Base-by-base conservation (phyloP, 2,797 vertebrate species). In the Smutsia gigantea region DNA sequence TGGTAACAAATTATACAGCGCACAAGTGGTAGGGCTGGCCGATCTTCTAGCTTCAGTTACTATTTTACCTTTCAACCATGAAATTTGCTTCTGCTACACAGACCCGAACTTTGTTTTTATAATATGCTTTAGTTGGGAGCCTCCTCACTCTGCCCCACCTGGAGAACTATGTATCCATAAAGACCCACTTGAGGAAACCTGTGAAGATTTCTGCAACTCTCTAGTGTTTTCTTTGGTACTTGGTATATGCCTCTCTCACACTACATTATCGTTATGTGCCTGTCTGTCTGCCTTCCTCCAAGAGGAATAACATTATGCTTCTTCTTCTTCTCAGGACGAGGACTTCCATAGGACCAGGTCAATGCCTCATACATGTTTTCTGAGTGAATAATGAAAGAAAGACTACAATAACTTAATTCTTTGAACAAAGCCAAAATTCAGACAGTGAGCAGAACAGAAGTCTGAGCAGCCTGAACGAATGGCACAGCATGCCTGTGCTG, bases 361-460 rank as follows among this genome's bases (percentile, higher is more conserved):
- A 59, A 55, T 71, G 29, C 12, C 49, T 18, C 27, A 55, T 19
- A 78, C 81, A 78, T 83, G 8, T 59, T 90, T 74, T 64, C 31
- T 69, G n/a, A 83, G 12, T 59, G 29, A 64, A 69, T 74, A 42
- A 86, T 61, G 23, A 83, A 97, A 94, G 29, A 79, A 29, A 82
- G 12, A 82, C 23, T 37, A 21, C 21, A 42, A 59, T 4, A 81
- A 55, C 46, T 49, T 17, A 8, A 71, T 75, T 81, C 34, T 71
- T 39, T 77, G 37, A 68, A 59, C 2, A 90, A 77, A 75, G 51
- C 39, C 34, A 34, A 92, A 82, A 55, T 42, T 59, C 37, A n/a
- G 18, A 39, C 3, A 53, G 29, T 18, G 34, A 51, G 71, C 5
- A 84, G 55, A 85, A 75, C 21, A 95, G 51, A 64, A 23, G 23